Conservation (phyloP, 2,888 invertebrate genomes). For the Pocota personata region DNA sequence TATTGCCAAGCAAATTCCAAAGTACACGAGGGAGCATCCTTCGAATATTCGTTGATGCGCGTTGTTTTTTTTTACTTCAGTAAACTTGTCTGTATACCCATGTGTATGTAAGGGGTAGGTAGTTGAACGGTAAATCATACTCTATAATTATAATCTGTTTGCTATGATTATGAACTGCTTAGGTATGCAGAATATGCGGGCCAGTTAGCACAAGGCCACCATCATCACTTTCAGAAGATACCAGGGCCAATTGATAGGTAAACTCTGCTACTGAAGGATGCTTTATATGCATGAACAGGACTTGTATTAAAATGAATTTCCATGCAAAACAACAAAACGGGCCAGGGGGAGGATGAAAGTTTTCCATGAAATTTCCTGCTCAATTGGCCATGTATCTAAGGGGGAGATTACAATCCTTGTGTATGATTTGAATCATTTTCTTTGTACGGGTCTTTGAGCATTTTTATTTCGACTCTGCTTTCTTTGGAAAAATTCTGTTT, state of each 20-base stretch:
- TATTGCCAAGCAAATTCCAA: constrained; percentile 21
- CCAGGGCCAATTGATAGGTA: constrained; percentile 7
- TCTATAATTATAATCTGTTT: constrained; percentile 62
- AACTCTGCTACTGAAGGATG: constrained; percentile 22
- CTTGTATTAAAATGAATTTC: constrained; percentile 46
- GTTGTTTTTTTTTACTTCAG: neutral
- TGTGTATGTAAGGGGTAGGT: neutral
- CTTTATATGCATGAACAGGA: constrained; percentile 32
- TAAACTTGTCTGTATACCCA: too few relatives aligned
- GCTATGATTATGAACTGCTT: constrained; percentile 51
- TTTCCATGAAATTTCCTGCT: constrained; percentile 59
- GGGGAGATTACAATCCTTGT: constrained; percentile 38
- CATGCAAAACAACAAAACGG: neutral
- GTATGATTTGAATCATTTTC: constrained; percentile 2
- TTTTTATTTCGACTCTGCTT: constrained; percentile 1
- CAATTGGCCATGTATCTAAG: constrained; percentile 53
- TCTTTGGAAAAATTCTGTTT: neutral
- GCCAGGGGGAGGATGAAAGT: neutral
- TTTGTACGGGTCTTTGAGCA: neutral
- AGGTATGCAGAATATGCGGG: constrained; percentile 53
- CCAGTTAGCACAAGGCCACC: constrained; percentile 59
- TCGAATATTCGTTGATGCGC: constrained; percentile 14
- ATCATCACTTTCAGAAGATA: neutral
- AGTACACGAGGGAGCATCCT: constrained; percentile 21
- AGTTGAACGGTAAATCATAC: constrained; percentile 56